Percentiles rank a stretch among this genome's conserved stretches.
Evolutionary conservation across 2,113 vertebrate genomes (phyloP).

Genomic region (Onychostruthus taczanowskii): DNA sequence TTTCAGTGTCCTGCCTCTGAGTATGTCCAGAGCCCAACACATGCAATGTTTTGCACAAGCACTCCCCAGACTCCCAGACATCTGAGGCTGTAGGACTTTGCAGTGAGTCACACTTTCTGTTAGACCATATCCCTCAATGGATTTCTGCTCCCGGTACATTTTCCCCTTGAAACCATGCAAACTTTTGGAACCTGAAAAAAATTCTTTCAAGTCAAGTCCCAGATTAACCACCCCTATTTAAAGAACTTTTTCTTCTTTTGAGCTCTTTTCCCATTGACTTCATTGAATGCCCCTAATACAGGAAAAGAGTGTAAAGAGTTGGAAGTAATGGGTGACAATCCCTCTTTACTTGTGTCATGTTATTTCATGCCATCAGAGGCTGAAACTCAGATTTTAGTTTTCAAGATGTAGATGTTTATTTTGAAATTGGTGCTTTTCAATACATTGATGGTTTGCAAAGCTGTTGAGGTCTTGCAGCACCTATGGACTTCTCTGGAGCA

Average conservation of each 20-base stretch:
- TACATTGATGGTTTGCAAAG: not conserved
- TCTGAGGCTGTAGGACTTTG: not conserved
- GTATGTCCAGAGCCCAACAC: fast-evolving
- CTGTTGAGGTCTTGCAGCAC: not conserved
- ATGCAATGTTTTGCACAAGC: fast-evolving
- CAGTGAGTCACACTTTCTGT: not conserved
- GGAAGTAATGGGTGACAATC: not conserved
- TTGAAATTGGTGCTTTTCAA: not conserved
- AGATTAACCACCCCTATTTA: not conserved
- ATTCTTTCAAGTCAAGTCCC: not conserved
- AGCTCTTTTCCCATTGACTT: not conserved
- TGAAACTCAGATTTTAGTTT: not conserved
- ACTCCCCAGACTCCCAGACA: not conserved
- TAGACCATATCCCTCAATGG: not conserved
- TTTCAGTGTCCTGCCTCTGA: not conserved
- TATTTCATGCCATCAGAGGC: not conserved
- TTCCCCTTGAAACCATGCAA: not conserved
- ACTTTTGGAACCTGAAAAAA: not conserved
- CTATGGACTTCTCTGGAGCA: not conserved
- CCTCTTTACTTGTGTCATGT: not conserved
- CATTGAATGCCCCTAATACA: not conserved
- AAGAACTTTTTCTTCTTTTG: not conserved
- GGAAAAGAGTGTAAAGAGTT: not conserved
- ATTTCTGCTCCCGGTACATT: not conserved
- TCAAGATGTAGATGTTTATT: not conserved